Evolutionary conservation across 2,888 invertebrate species (phyloP), one percentile per base, ranked within the genome.

Genomic region (Drosophila recens): DNA sequence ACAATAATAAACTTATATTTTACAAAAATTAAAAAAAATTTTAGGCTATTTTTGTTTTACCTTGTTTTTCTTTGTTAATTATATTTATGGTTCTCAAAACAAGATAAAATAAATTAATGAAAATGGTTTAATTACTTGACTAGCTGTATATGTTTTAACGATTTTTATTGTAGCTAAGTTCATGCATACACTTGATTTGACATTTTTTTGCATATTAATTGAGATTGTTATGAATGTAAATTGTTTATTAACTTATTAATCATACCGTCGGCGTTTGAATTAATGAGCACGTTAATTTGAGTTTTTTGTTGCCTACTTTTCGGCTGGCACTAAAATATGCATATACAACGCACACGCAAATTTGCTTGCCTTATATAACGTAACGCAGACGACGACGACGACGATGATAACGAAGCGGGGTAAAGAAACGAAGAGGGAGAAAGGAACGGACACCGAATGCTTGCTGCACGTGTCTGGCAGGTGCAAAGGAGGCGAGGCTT

Each of bases 301-400:
- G 6, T 20, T 73, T 11, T 57, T 2, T 46, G 45, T 63, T 73
- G 69, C 56, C 56, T 63, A 77, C 54, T 73, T 76, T 73, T 73
- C 33, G 57, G 53, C 54, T 58, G 45, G 1, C 54, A 63, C 49
- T 56, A 23, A 59, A 42, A 58, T 61, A 56, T 57, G 66, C 48
- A 46, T 38, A 46, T 33, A 61, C 46, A 54, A 45, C 42, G 38
- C 49, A 45, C 57, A 76, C 59, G 53, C 53, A 66, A 78, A 73
- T 63, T 65, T 38, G 45, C 17, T 42, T 51, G 48, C 49, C 71
- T 77, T 77, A 77, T 78, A 78, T 77, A 76, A 76, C 76, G 56
- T 63, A 63, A 48, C 57, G 42, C 57, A 42, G 53, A 58, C 40
- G 34, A 11, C 17, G 27, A 48, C 27, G 10, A n/a, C 13, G 30